Evolutionary conservation across 2,113 vertebrate species (phyloP).

Genomic region (Thinocorus orbignyianus): DNA sequence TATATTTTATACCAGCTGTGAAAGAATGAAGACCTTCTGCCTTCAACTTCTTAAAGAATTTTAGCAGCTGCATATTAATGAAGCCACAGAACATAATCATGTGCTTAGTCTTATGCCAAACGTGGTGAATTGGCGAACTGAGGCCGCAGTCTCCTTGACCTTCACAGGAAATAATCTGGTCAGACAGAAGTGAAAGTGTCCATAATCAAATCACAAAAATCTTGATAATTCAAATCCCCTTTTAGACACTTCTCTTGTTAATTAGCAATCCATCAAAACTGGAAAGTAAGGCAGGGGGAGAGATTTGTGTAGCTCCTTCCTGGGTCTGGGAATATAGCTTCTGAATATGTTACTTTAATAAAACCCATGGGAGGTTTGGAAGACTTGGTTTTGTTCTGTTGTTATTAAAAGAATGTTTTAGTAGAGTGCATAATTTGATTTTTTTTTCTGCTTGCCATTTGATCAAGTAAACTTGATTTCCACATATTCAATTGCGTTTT

Average conservation of each 20-base stretch:
- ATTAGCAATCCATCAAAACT: conserved; percentile 57
- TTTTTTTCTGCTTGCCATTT: conserved; percentile 53
- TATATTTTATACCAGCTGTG: background rate
- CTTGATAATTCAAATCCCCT: background rate
- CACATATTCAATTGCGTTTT: background rate
- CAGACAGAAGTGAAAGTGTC: background rate
- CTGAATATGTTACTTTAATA: conserved; percentile 43
- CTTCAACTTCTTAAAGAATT: background rate
- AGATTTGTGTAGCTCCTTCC: background rate
- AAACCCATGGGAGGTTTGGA: conserved; percentile 2
- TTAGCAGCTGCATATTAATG: background rate
- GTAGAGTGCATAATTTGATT: conserved; percentile 37
- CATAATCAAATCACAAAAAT: conserved; percentile 48
- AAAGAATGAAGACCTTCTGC: background rate
- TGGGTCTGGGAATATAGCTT: background rate
- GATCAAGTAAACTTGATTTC: conserved; percentile 46
- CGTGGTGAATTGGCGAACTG: background rate
- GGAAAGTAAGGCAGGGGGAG: conserved; percentile 27
- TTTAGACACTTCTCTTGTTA: conserved; percentile 42
- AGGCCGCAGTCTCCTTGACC: background rate
- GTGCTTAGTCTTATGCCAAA: background rate
- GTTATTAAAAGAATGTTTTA: conserved; percentile 51
- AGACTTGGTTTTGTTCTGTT: conserved; percentile 15
- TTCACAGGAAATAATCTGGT: background rate
- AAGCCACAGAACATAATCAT: background rate